phyloP scores from a whole-genome alignment of 2,888 invertebrate species.

The Odontocerum albicorne region DNA sequence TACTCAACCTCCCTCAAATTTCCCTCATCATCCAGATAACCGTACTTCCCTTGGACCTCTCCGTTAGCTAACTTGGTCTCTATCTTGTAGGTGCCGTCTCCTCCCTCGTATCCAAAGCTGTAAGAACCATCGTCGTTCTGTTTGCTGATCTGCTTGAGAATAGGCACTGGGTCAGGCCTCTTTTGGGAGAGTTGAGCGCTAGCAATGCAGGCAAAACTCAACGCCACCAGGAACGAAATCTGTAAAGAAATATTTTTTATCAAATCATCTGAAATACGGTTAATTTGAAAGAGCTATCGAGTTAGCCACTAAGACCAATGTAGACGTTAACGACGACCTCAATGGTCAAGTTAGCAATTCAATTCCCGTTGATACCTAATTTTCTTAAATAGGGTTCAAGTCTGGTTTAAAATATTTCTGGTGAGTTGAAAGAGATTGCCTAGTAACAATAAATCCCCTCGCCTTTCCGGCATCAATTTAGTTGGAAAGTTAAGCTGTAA shows the following conservation, averaged over 20 bases:
- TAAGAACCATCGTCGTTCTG: conserved; percentile 89
- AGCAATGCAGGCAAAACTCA: conserved; percentile 25
- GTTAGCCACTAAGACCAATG: too few relatives aligned
- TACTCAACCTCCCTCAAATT: conserved; percentile 79
- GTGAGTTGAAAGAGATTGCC: too few relatives aligned
- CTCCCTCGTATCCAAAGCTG: conserved; percentile 85
- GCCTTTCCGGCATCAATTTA: too few relatives aligned
- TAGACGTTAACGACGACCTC: too few relatives aligned
- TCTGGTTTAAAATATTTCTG: too few relatives aligned
- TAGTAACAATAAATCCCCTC: too few relatives aligned
- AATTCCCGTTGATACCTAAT: too few relatives aligned
- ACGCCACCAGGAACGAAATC: conserved; percentile 36
- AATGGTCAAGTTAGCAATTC: too few relatives aligned
- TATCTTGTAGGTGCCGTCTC: conserved; percentile 85
- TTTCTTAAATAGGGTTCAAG: too few relatives aligned
- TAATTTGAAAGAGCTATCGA: not conserved
- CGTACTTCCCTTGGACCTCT: conserved; percentile 86
- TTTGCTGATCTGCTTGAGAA: conserved; percentile 79
- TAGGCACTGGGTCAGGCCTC: conserved; percentile 76
- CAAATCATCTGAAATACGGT: not conserved
- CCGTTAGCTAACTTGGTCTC: conserved; percentile 84
- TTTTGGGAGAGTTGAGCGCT: conserved; percentile 48
- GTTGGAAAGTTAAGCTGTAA: too few relatives aligned
- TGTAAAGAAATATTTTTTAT: conserved; percentile 23
- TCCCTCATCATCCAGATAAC: conserved; percentile 82